Evolutionary conservation across 2,888 invertebrate species (phyloP), one percentile per base, ranked within the genome.

Genomic region (Microctonus brassicae): DNA sequence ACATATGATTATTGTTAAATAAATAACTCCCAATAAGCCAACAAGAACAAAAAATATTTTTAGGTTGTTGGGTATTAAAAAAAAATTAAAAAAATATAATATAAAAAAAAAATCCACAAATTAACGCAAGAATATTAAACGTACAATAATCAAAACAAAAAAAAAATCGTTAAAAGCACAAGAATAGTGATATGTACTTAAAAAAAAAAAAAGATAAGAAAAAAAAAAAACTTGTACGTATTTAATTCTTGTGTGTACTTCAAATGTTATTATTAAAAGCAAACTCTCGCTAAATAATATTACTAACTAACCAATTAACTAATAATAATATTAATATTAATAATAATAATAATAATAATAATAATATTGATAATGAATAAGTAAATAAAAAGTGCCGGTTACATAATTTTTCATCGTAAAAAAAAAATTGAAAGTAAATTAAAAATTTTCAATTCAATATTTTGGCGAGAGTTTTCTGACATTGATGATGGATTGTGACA

Each of bases 131-230:
- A 55, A 55, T 11, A 24, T 20, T 57, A 26, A 26, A 26, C 29
- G 57, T 57, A 57, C 29, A 58, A 58, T 58, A n/a, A 29, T 29
- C n/a, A n/a, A 58, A 5, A 26, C n/a, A 26, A 57, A 29, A 29
- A 33, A n/a, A 13, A n/a, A 58, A 9, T 47, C 6, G 17, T 47
- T 47, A 58, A 34, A n/a, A 29, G 34, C 34, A 58, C 58, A 34
- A 58, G 58, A 13, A 58, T 17, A 33, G 33, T 29, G 58, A 58
- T 58, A 58, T n/a, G n/a, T n/a, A n/a, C 26, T 53, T 53, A 24
- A 22, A 55, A 55, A 33, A 47, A 20, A 47, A 39, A 39, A 13
- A 39, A 7, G 7, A 29, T 7, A 7, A 29, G 7, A 29, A 7
- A 29, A 29, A 29, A 29, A n/a, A 47, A 2, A 47, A 47, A 20